Percentiles rank a stretch among this genome's conserved stretches.
These are phyloP conservation scores for Axinella damicornis DNA, from an alignment of 37 sponge, comb jelly and placozoan genomes.

Conservation along the genomic window DNA sequence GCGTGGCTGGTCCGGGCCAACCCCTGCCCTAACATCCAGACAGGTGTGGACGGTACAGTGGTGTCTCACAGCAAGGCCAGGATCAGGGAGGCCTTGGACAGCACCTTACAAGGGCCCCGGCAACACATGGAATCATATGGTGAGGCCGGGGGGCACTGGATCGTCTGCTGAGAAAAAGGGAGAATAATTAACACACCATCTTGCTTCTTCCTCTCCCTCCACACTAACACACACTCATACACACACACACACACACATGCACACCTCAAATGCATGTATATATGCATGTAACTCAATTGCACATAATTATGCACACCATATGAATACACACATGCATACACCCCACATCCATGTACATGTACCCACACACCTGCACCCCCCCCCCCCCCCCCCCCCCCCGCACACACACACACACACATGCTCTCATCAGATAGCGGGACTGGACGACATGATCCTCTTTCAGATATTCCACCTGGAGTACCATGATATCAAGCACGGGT, in stretches of 20 bases:
- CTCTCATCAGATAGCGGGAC: conserved; percentile 70
- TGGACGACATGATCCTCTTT: conserved; percentile 63
- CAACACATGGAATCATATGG: conserved; percentile 62
- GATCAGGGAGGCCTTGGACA: conserved; percentile 41
- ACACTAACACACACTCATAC: too few relatives aligned
- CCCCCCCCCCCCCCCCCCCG: neutral
- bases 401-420: too few relatives aligned
- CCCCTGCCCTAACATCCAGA: conserved; percentile 34
- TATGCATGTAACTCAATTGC: too few relatives aligned
- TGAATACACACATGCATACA: too few relatives aligned
- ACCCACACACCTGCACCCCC: neutral
- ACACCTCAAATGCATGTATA: too few relatives aligned
- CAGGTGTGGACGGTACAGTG: conserved; percentile 50
- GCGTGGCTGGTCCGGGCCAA: conserved; percentile 63
- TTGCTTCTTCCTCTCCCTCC: too few relatives aligned
- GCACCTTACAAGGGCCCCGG: conserved; percentile 40
- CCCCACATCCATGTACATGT: too few relatives aligned
- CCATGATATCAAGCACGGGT: conserved; percentile 81
- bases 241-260: too few relatives aligned
- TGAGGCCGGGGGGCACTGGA: too few relatives aligned
- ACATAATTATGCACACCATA: too few relatives aligned
- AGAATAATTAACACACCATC: too few relatives aligned
- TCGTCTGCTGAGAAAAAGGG: too few relatives aligned
- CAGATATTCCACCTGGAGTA: conserved; percentile 88
- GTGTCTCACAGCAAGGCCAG: neutral